phyloP scores from a whole-genome alignment of 1,140 invertebrate genomes.

The Drosophila orena region DNA sequence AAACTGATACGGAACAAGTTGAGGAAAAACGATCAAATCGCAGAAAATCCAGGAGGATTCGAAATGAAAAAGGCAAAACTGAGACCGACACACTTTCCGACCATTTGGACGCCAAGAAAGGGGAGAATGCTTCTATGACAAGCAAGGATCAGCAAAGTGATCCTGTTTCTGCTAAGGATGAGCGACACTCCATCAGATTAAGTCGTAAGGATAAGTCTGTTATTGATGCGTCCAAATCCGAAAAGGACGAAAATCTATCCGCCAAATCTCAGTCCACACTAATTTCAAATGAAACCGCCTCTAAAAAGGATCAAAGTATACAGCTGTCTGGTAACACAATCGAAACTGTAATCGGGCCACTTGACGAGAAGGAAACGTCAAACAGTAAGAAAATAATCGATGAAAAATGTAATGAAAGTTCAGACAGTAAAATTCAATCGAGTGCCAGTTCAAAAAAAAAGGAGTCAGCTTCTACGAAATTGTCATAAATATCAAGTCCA shows the following conservation, averaged over 20 bases:
- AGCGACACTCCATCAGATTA: slow-evolving; percentile 1
- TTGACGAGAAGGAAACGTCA: neutral
- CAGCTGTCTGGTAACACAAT: neutral
- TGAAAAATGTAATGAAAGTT: neutral
- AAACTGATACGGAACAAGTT: neutral
- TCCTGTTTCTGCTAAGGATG: neutral
- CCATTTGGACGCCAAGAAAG: neutral
- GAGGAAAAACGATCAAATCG: slow-evolving; percentile 2
- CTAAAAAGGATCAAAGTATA: neutral
- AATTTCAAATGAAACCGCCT: neutral
- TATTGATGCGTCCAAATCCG: neutral
- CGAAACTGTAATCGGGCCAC: neutral
- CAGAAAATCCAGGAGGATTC: neutral
- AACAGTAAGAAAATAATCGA: neutral
- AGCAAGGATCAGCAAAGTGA: no score
- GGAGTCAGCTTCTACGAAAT: neutral
- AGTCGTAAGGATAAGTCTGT: slow-evolving; percentile 8
- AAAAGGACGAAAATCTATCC: neutral
- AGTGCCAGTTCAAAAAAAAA: neutral
- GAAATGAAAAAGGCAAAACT: neutral
- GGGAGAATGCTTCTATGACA: neutral
- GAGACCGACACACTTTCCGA: neutral
- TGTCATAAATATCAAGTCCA: neutral
- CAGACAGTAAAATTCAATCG: neutral
- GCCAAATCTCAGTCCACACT: neutral